phyloP scores from a whole-genome alignment of 2,888 invertebrate species.

The Fabriciana adippe region DNA sequence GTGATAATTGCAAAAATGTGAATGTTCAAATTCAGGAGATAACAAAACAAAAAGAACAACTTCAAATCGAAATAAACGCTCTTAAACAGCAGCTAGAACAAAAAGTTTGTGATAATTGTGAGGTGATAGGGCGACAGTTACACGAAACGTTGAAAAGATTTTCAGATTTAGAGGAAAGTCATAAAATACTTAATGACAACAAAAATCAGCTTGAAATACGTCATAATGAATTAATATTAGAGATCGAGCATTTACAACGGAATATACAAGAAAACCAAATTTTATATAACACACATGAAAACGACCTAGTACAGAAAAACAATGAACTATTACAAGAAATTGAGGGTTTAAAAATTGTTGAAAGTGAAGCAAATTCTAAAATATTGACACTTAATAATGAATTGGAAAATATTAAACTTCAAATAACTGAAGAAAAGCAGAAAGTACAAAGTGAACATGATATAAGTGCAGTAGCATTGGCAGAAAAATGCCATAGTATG shows the following conservation, averaged over 20 bases:
- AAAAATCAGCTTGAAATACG: constrained; percentile 29
- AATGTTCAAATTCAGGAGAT: constrained; percentile 8
- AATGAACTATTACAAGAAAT: constrained; percentile 49
- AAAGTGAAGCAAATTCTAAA: constrained; percentile 49
- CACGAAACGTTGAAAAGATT: constrained; percentile 27
- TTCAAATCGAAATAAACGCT: constrained; percentile 38
- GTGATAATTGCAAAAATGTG: constrained; percentile 21
- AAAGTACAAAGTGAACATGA: constrained; percentile 33
- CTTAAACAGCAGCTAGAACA: constrained; percentile 52
- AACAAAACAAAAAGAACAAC: constrained; percentile 22
- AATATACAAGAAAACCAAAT: constrained; percentile 52
- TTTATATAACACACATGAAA: constrained; percentile 44
- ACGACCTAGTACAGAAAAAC: constrained; percentile 45
- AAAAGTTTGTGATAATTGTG: constrained; percentile 24
- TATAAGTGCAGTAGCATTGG: constrained; percentile 44
- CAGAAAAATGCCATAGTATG: constrained; percentile 51
- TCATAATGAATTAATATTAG: constrained; percentile 45
- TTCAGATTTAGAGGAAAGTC: constrained; percentile 21
- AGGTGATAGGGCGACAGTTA: constrained; percentile 30
- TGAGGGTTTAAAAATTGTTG: constrained; percentile 45
- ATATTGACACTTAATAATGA: constrained; percentile 49
- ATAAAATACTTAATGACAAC: constrained; percentile 31
- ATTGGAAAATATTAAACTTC: constrained; percentile 46
- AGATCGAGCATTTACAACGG: constrained; percentile 47
- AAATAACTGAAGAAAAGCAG: constrained; percentile 14